Base-by-base conservation (phyloP, 1,140 invertebrate genomes). In the Eubasilissa regina region DNA sequence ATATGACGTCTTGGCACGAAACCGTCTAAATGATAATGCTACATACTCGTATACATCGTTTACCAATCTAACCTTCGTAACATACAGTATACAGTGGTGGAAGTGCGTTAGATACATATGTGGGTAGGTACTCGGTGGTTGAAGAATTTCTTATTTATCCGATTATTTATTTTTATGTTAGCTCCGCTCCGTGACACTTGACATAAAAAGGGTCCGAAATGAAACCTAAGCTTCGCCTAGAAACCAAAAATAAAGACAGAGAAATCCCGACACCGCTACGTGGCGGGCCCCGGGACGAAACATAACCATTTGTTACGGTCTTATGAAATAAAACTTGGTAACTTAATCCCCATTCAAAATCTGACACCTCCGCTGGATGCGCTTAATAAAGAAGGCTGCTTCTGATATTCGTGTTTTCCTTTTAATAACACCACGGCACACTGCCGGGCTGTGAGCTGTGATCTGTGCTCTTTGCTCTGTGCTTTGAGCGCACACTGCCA, bases 301-400 rank as follows among this genome's bases (percentile, higher is more conserved):
- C 56, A 75, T 75, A 75, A 75, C 74, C 74, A 75, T 75, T 75
- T 75, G 74, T 75, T 75, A 75, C 48, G 53, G 74, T 64, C 58
- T 75, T 75, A 75, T 60, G 73, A 60, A 56, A 75, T 75, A 75
- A 75, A 75, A 75, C 58, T 64, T 60, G 74, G 58, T 64, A 62
- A 60, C 74, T 48, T 75, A 75, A 75, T 64, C 55, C 56, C 45
- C 35, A 55, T 75, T 56, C 72, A 56, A 64, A 75, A 62, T 55
- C 70, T 56, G 70, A 74, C 70, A 74, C 70, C 53, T 74, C 25
- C 51, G 53, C 48, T 55, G 25, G 53, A 74, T 56, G 70, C 53
- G 51, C 53, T 74, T 56, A 74, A 74, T 74, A 74, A 74, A 74
- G 70, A 21, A 74, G 70, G 51, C 21, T 74, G 35, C 56, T 21